These are phyloP conservation scores for Synanthedon formicaeformis DNA, from an alignment of 2,888 invertebrate species.

Conservation along the genomic window DNA sequence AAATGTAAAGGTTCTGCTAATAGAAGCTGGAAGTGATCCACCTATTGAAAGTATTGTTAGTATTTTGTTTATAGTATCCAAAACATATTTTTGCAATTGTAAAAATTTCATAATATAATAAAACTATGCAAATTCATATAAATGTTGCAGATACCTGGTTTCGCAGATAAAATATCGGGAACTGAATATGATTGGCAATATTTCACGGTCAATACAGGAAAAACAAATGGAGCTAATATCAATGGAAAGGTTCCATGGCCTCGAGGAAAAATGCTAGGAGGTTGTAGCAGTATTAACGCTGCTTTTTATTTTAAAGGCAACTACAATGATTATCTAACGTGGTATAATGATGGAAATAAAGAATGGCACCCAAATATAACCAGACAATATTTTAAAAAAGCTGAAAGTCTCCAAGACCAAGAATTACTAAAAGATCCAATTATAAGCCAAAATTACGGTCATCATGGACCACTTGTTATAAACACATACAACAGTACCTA, in stretches of 20 bases:
- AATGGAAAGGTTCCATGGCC: constrained; percentile 55
- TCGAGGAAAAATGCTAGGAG: constrained; percentile 74
- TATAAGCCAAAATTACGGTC: constrained; percentile 35
- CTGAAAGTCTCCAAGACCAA: constrained; percentile 47
- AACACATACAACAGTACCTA: constrained; percentile 53
- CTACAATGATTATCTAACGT: constrained; percentile 56
- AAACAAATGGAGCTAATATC: constrained; percentile 74
- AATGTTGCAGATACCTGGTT: constrained; percentile 8
- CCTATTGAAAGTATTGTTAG: constrained; percentile 11
- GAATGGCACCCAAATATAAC: constrained; percentile 70
- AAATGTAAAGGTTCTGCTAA: constrained; percentile 22
- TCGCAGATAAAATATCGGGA: constrained; percentile 19
- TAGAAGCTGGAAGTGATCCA: constrained; percentile 26
- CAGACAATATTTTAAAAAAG: constrained; percentile 55
- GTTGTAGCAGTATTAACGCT: constrained; percentile 65
- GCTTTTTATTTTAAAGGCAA: constrained; percentile 70
- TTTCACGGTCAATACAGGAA: constrained; percentile 80
- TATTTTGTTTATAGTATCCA: too few species aligned
- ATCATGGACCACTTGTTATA: constrained; percentile 49
- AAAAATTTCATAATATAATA: too few species aligned
- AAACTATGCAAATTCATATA: neutral
- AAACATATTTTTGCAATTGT: too few species aligned
- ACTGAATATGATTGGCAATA: constrained; percentile 82
- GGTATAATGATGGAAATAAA: constrained; percentile 62
- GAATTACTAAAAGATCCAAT: constrained; percentile 15